Conservation (phyloP, 2,797 vertebrate species). For the Myioborus melanocephalus region DNA sequence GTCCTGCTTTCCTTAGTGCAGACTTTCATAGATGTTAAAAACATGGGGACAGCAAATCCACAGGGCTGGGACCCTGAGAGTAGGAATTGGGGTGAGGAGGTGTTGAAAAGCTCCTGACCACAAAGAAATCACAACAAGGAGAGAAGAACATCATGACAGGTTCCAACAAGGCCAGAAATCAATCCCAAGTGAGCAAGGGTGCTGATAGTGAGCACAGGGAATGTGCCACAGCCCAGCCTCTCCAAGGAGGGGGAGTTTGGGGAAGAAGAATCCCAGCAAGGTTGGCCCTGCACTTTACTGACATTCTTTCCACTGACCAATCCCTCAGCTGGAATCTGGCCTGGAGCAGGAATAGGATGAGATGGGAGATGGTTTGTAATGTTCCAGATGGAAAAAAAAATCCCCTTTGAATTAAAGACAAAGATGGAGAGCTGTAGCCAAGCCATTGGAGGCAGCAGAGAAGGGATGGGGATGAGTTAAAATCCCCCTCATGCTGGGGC, state of each 20-base stretch:
- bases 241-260: background rate
- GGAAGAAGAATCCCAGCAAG: slow-evolving; percentile 44
- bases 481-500: background rate
- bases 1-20: background rate
- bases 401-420: background rate
- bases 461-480: background rate
- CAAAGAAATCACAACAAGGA: background rate
- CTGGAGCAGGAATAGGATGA: slow-evolving; percentile 36
- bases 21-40: background rate
- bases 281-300: slow-evolving; percentile 43
- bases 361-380: slow-evolving; percentile 17
- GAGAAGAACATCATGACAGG: background rate
- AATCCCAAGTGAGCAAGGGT: background rate
- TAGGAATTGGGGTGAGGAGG: background rate
- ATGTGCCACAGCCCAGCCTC: background rate
- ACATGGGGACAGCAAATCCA: fast-evolving
- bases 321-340: slow-evolving; percentile 68
- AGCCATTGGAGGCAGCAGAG: background rate
- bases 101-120: background rate
- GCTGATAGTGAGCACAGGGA: background rate
- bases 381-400: background rate
- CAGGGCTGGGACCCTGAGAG: background rate
- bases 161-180: background rate
- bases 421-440: background rate
- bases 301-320: slow-evolving; percentile 75